Conservation (phyloP, 1,140 invertebrate genomes). For the Zaprionus camerounensis region DNA sequence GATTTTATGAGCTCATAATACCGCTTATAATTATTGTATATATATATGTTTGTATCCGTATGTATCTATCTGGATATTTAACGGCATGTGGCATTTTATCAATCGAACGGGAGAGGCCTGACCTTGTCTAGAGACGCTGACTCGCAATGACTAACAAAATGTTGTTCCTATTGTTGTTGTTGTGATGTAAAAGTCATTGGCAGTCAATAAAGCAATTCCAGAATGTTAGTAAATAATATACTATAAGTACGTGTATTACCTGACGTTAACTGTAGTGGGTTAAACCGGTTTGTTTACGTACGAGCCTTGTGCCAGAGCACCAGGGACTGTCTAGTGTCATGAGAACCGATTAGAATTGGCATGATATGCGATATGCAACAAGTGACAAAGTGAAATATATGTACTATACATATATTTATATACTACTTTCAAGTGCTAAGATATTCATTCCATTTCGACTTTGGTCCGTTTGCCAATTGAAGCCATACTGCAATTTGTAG, state of each 20-base stretch:
- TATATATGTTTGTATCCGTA: neutral
- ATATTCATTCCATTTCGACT: constrained; percentile 1
- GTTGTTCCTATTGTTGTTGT: constrained; percentile 16
- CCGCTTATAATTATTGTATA: constrained; percentile 4
- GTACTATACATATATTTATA: neutral
- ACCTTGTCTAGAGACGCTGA: constrained; percentile 38
- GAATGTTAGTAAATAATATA: constrained; percentile 23
- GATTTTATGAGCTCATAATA: constrained; percentile 32
- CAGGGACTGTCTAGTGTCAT: neutral
- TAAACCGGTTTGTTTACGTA: constrained; percentile 49
- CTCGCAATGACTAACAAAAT: constrained; percentile 32
- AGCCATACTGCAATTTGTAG: neutral
- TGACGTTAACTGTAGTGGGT: constrained; percentile 45
- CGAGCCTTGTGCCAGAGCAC: neutral
- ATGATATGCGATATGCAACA: constrained; percentile 26
- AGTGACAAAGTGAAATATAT: neutral
- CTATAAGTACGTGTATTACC: constrained; percentile 20
- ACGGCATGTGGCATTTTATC: constrained; percentile 20
- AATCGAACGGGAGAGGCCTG: constrained; percentile 26
- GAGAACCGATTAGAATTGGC: constrained; percentile 15
- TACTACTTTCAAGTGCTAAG: neutral
- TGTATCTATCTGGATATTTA: constrained; percentile 4
- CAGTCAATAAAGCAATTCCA: constrained; percentile 44
- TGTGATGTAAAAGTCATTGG: constrained; percentile 50
- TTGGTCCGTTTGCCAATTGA: neutral